Evolutionary conservation across 2,113 vertebrate species (phyloP).

Genomic region (Thalassarche chlororhynchos): DNA sequence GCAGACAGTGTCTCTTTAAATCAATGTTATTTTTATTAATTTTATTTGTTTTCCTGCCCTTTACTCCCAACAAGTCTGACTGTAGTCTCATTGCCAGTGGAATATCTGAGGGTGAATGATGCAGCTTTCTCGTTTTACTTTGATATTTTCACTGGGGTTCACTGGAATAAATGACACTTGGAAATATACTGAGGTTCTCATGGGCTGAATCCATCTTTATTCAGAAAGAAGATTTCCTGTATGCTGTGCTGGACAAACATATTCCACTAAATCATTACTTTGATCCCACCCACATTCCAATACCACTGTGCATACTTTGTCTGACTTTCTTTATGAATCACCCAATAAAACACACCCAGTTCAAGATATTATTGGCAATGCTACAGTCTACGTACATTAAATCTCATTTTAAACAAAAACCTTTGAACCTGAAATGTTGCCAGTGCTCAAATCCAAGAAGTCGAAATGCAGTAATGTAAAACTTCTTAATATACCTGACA

Average conservation of each 20-base stretch:
- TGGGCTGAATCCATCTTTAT: slow-evolving; percentile 13
- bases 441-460: neutral
- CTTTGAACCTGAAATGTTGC: slow-evolving; percentile 7
- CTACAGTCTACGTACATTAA: neutral
- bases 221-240: slow-evolving; percentile 35
- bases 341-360: slow-evolving; percentile 53
- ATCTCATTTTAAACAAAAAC: slow-evolving; percentile 31
- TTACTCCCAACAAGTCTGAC: neutral
- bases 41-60: neutral
- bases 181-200: neutral
- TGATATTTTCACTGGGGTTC: neutral
- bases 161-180: slow-evolving; percentile 14
- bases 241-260: neutral
- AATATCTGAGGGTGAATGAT: neutral
- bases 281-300: slow-evolving; percentile 54
- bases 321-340: slow-evolving; percentile 57
- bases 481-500: neutral
- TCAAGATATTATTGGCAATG: slow-evolving; percentile 40
- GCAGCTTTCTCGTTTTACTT: neutral
- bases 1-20: neutral
- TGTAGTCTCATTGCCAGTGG: neutral
- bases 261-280: slow-evolving; percentile 24
- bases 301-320: slow-evolving; percentile 48
- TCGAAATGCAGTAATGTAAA: neutral
- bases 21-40: neutral